Conservation (phyloP, 2,113 vertebrate genomes). For the Paramormyrops kingsleyae region DNA sequence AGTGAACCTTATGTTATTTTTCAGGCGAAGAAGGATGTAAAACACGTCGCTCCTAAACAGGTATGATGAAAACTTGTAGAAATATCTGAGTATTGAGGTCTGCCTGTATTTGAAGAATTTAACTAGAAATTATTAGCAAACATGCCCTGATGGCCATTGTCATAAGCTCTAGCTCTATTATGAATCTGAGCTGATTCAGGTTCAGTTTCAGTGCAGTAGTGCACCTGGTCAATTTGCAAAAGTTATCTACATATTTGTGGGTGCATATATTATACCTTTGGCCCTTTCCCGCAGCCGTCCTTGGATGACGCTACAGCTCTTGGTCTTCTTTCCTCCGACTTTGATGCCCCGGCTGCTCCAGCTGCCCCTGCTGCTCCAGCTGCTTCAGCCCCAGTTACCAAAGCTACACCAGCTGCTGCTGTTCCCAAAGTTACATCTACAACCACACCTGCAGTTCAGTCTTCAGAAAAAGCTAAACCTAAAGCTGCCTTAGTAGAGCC, state of each 20-base stretch:
- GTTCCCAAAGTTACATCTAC: background rate
- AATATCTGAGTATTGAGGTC: background rate
- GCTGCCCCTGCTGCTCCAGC: background rate
- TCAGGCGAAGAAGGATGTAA: background rate
- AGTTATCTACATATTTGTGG: background rate
- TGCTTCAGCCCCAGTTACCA: conserved; percentile 20
- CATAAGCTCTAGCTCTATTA: background rate
- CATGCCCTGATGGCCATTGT: background rate
- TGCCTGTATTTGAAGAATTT: background rate
- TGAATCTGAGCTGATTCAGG: background rate
- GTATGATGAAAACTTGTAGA: background rate
- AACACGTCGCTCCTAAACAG: background rate
- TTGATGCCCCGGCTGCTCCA: conserved; percentile 22
- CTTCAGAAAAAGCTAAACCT: background rate
- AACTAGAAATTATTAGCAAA: background rate
- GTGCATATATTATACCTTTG: background rate
- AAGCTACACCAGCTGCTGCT: background rate
- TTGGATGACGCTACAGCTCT: conserved; percentile 53
- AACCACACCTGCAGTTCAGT: background rate
- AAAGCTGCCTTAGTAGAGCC: background rate
- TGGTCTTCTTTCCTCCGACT: conserved; percentile 53
- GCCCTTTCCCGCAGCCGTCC: conserved; percentile 23
- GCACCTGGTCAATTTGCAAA: background rate
- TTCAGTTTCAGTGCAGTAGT: background rate
- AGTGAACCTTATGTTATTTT: background rate